A percentile compares a stretch with the other conserved stretches of the same genome.
phyloP scores from a whole-genome alignment of 2,797 vertebrate genomes.

The Halcyon badia region DNA sequence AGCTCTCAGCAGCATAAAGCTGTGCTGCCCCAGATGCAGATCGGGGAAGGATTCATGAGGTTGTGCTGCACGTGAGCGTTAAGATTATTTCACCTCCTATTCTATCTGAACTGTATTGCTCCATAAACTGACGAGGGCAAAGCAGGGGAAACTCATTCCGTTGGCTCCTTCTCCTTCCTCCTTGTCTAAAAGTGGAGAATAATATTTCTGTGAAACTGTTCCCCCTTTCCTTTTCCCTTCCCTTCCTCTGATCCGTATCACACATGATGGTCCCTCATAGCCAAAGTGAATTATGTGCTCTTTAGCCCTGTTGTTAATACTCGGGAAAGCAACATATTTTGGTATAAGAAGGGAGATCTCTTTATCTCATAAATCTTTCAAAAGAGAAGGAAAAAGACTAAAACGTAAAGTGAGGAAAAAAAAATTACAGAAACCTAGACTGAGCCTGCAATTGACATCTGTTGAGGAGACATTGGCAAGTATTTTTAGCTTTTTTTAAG shows the following conservation, averaged over 20 bases:
- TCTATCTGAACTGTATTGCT: neutral
- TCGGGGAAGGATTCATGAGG: neutral
- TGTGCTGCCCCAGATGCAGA: neutral
- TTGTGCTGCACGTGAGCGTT: neutral
- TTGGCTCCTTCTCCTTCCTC: neutral
- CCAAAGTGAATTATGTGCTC: neutral
- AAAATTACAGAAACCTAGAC: neutral
- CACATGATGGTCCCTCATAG: rapidly evolving
- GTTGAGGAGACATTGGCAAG: neutral
- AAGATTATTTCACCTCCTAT: neutral
- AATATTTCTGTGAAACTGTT: neutral
- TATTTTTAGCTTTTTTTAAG: neutral
- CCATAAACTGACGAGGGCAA: neutral
- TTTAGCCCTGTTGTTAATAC: neutral
- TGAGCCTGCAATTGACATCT: neutral
- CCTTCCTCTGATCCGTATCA: rapidly evolving
- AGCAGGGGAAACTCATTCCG: neutral
- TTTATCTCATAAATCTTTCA: neutral
- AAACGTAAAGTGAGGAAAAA: neutral
- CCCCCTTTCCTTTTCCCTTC: neutral
- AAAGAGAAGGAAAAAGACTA: neutral
- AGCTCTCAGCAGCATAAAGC: neutral
- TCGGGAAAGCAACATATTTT: neutral
- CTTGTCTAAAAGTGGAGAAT: neutral
- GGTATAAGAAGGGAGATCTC: neutral